Evolutionary conservation across 2,797 vertebrate genomes (phyloP).

Genomic region (Coilia nasus): DNA sequence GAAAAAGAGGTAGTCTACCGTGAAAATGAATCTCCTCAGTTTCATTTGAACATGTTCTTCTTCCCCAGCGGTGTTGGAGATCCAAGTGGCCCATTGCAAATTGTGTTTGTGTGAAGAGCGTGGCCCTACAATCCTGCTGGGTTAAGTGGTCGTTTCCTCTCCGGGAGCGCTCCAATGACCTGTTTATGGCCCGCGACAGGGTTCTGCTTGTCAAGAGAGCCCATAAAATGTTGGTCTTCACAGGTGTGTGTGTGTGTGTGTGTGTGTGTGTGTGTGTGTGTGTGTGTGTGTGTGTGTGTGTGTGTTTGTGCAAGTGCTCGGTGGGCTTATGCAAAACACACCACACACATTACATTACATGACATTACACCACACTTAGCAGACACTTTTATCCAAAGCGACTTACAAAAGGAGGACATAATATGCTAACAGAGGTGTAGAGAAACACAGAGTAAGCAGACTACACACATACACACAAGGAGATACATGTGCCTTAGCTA

Average conservation of each 20-base stretch:
- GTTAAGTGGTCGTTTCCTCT: background rate
- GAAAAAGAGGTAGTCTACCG: background rate
- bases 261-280: background rate
- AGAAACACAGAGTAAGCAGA: too few relatives aligned
- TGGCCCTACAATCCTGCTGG: background rate
- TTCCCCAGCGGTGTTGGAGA: too few relatives aligned
- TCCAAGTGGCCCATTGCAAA: background rate
- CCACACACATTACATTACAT: too few relatives aligned
- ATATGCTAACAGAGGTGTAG: too few relatives aligned
- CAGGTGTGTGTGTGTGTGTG: background rate
- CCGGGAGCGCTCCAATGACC: background rate
- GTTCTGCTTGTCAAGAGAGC: background rate
- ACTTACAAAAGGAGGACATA: too few relatives aligned
- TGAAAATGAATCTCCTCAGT: background rate
- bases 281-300: background rate
- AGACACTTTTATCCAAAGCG: too few relatives aligned
- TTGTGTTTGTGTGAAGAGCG: background rate
- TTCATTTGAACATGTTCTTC: background rate
- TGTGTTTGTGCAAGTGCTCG: background rate
- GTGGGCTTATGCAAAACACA: background rate
- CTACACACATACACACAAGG: too few relatives aligned
- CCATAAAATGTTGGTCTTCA: background rate
- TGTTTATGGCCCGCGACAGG: slow-evolving; percentile 21
- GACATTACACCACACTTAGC: too few relatives aligned
- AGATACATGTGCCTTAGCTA: too few relatives aligned